Conservation (phyloP, 2,797 vertebrate genomes). For the Falco rusticolus region DNA sequence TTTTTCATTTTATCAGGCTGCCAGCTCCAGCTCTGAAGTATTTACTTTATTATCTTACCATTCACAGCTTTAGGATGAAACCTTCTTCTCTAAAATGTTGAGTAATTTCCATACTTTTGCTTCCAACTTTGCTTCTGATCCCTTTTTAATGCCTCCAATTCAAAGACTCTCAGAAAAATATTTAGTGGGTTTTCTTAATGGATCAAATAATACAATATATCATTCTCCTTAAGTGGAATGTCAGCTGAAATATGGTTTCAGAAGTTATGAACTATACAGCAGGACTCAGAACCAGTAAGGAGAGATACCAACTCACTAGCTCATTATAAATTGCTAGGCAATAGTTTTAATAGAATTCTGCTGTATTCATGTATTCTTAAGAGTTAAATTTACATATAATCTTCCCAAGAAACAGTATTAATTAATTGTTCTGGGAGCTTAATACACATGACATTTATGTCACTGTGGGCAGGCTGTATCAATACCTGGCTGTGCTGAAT, state of each 20-base stretch:
- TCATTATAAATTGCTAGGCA: neutral
- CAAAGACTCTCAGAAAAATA: neutral
- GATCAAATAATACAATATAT: neutral
- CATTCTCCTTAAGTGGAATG: neutral
- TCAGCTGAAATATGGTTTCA: conserved; percentile 9
- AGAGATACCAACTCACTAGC: neutral
- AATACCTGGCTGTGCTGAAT: neutral
- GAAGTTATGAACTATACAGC: neutral
- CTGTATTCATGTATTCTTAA: neutral
- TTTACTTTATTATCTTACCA: neutral
- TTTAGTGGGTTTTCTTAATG: neutral
- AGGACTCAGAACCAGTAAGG: neutral
- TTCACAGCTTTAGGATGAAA: conserved; percentile 4
- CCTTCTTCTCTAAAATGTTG: neutral
- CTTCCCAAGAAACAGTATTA: neutral
- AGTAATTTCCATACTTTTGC: neutral
- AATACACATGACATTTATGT: neutral
- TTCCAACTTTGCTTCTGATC: neutral
- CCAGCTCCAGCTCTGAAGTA: neutral
- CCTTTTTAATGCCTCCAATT: neutral
- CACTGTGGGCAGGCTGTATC: neutral
- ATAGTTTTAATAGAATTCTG: neutral
- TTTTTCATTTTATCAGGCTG: neutral
- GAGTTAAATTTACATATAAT: neutral
- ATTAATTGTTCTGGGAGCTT: neutral